phyloP scores from a whole-genome alignment of 2,113 vertebrate genomes.

The Porphyrio hochstetteri region DNA sequence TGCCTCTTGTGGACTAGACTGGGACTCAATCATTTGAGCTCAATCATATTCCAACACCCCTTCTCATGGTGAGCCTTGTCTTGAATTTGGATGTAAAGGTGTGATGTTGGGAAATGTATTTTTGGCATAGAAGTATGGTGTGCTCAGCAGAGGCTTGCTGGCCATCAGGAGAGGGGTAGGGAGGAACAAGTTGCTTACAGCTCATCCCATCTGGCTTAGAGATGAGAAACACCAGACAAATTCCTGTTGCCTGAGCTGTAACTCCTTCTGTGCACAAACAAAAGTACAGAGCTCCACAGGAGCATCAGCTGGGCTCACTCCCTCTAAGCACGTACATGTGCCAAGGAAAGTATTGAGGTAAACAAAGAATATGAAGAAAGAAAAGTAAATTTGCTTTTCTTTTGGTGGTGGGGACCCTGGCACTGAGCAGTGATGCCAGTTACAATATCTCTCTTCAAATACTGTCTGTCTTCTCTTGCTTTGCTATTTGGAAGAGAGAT shows the following conservation, averaged over 20 bases:
- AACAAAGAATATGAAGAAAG: not conserved
- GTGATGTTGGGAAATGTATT: not conserved
- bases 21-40: not conserved
- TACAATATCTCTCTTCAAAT: not conserved
- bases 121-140: not conserved
- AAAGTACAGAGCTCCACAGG: not conserved
- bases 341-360: not conserved
- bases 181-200: not conserved
- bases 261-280: not conserved
- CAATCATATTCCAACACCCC: not conserved
- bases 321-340: not conserved
- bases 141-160: not conserved
- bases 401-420: not conserved
- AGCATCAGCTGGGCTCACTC: not conserved
- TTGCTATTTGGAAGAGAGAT: not conserved
- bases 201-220: not conserved
- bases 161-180: not conserved
- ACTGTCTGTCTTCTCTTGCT: not conserved
- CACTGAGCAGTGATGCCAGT: not conserved
- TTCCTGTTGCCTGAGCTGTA: conserved; percentile 31
- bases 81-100: not conserved
- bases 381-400: not conserved
- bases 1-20: not conserved
- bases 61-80: not conserved
- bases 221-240: conserved; percentile 15